phyloP scores from a whole-genome alignment of 2,113 vertebrate genomes.

The Ramphastos sulfuratus region DNA sequence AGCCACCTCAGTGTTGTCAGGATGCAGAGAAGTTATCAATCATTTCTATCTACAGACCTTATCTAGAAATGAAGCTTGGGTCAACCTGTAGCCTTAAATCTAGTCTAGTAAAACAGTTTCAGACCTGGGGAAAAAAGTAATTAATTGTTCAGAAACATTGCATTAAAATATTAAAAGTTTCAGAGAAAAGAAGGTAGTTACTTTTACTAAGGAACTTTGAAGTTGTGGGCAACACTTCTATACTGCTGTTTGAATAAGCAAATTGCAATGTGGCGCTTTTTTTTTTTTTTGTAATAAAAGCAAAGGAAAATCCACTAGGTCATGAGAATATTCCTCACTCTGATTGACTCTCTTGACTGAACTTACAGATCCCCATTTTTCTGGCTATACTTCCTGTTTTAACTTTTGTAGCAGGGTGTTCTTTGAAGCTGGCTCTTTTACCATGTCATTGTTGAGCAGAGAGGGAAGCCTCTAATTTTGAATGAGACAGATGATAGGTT shows the following conservation, averaged over 20 bases:
- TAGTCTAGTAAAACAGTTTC: background rate
- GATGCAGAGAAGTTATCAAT: background rate
- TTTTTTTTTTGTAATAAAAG: background rate
- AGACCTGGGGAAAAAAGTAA: background rate
- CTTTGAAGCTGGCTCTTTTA: background rate
- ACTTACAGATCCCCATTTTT: background rate
- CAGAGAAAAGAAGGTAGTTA: background rate
- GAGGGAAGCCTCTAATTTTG: background rate
- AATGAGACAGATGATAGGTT: background rate
- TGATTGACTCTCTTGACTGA: background rate
- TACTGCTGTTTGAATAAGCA: background rate
- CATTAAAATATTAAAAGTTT: background rate
- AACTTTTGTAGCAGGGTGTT: background rate
- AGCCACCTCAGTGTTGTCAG: background rate
- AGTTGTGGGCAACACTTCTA: background rate
- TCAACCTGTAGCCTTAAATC: background rate
- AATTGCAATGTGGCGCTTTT: background rate
- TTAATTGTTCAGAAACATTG: background rate
- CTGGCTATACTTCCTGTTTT: background rate
- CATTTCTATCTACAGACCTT: background rate
- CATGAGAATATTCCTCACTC: background rate
- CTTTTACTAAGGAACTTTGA: background rate
- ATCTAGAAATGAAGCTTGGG: background rate
- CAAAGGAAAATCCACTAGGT: background rate
- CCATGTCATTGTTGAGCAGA: background rate